Conservation (phyloP, 2,888 invertebrate genomes). For the Apantesis nais region DNA sequence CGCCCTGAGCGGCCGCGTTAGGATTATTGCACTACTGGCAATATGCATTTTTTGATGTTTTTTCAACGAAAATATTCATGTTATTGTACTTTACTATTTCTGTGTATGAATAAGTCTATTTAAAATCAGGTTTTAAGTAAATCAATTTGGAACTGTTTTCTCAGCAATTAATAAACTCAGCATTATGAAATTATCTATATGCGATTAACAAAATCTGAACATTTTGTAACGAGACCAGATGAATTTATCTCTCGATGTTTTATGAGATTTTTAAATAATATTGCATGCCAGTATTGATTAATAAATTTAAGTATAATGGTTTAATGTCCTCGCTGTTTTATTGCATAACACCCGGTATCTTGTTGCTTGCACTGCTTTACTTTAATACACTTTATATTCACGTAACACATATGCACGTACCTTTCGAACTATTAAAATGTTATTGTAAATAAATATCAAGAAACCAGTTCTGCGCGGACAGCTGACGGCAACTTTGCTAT, state of each 20-base stretch:
- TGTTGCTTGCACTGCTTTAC: constrained; percentile 27
- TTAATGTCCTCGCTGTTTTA: constrained; percentile 70
- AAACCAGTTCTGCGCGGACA: constrained; percentile 25
- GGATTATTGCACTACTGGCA: constrained; percentile 70
- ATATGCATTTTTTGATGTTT: constrained; percentile 82
- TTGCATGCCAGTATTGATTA: constrained; percentile 81
- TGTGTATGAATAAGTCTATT: constrained; percentile 79
- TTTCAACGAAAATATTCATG: constrained; percentile 82
- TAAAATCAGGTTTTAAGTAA: constrained; percentile 82
- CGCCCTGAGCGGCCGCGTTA: constrained; percentile 45
- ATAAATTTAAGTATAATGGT: constrained; percentile 85
- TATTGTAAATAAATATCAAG: constrained; percentile 12
- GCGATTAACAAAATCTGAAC: constrained; percentile 69
- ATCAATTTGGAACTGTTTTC: constrained; percentile 84
- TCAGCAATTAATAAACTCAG: constrained; percentile 71
- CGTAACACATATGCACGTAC: constrained; percentile 11
- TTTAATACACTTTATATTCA: neutral
- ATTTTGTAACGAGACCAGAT: constrained; percentile 75
- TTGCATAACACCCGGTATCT: constrained; percentile 24
- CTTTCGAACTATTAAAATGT: constrained; percentile 6
- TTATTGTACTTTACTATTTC: constrained; percentile 78
- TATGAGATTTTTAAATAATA: constrained; percentile 77
- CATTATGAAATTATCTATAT: constrained; percentile 79
- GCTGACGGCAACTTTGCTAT: constrained; percentile 16
- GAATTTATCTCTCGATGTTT: constrained; percentile 81